Evolutionary conservation across 2,888 invertebrate genomes (phyloP).

Genomic region (Lissocephala sabroskyi): DNA sequence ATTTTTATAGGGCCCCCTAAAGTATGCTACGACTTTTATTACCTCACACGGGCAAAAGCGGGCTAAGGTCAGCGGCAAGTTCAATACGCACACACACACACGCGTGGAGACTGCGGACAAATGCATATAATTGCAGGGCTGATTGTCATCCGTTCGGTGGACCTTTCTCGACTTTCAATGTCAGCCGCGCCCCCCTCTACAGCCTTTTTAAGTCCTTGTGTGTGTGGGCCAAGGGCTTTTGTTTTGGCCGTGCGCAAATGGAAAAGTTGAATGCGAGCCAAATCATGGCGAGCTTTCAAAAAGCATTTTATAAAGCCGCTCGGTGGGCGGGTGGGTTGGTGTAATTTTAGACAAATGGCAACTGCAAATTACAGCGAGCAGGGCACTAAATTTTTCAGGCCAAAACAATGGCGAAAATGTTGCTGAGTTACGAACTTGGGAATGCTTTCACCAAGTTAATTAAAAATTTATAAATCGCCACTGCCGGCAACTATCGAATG

Average conservation of each 20-base stretch:
- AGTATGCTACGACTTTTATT: conserved; percentile 38
- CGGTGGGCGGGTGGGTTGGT: background rate
- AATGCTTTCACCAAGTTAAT: conserved; percentile 35
- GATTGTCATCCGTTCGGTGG: conserved; percentile 52
- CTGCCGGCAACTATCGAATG: background rate
- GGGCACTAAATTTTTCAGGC: background rate
- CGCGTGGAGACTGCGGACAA: conserved; percentile 6
- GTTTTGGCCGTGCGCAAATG: background rate
- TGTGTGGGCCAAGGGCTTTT: background rate
- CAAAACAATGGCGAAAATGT: conserved; percentile 23
- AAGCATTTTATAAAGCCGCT: conserved; percentile 15
- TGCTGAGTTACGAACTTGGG: conserved; percentile 1
- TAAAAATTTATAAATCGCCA: conserved; percentile 21
- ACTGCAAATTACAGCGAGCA: conserved; percentile 1
- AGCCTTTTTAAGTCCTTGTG: too few species aligned
- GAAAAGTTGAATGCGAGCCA: conserved; percentile 49
- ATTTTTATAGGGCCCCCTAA: conserved; percentile 44
- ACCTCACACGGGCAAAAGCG: conserved; percentile 25
- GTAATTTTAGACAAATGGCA: conserved; percentile 5
- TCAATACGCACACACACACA: conserved; percentile 35
- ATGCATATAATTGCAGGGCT: conserved; percentile 37
- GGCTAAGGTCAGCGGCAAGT: conserved; percentile 59
- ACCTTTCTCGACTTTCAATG: conserved; percentile 44
- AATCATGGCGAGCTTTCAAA: conserved; percentile 27
- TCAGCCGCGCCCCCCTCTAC: conserved; percentile 20